A percentile compares a stretch with the other conserved stretches of the same genome.
Evolutionary conservation across 1,140 invertebrate genomes (phyloP).

Genomic region (Heterodera schachtii): DNA sequence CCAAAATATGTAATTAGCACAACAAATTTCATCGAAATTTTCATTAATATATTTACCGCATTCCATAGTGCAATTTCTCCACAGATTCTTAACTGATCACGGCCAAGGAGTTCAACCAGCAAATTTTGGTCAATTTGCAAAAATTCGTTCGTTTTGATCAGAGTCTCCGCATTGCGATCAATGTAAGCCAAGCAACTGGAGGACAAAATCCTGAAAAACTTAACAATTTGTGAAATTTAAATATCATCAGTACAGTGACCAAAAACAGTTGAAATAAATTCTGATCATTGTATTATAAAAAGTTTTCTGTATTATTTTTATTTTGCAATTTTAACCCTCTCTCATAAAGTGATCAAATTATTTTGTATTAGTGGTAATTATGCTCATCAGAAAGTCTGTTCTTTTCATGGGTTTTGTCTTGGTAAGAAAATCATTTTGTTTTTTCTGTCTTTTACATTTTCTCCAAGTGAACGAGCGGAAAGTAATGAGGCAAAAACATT

Average conservation of each 20-base stretch:
- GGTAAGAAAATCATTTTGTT: too few species aligned
- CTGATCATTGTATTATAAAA: too few species aligned
- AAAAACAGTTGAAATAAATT: background rate
- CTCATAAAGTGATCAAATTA: too few species aligned
- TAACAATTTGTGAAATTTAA: background rate
- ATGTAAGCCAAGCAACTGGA: background rate
- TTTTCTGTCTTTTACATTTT: background rate
- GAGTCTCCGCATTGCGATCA: background rate
- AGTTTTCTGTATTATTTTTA: too few species aligned
- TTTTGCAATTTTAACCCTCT: too few species aligned
- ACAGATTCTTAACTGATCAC: background rate
- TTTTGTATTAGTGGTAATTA: too few species aligned
- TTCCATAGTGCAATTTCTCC: background rate
- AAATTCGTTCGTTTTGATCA: background rate
- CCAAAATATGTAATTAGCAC: background rate
- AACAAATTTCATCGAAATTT: background rate
- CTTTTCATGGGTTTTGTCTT: too few species aligned
- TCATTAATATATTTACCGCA: background rate
- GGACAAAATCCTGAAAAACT: background rate
- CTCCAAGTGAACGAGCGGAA: background rate
- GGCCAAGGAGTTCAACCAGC: background rate
- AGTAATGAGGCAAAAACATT: background rate
- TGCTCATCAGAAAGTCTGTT: too few species aligned
- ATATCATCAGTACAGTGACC: background rate
- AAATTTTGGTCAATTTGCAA: background rate